Conservation (phyloP, 2,113 vertebrate genomes). For the Microtus montanus region DNA sequence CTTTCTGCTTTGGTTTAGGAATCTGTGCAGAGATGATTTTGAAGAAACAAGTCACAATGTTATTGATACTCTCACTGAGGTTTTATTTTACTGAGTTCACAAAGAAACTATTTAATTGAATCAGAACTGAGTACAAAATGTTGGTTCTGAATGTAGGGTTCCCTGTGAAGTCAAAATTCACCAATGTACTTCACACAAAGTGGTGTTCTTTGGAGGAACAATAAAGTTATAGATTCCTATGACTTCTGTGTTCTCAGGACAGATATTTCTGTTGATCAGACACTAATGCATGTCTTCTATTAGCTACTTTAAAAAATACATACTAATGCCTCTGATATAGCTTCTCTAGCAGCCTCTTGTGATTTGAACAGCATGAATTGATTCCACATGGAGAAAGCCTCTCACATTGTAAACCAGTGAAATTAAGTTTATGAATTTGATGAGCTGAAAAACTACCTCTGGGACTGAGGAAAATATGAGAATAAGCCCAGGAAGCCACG, state of each 20-base stretch:
- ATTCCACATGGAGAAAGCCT: conserved; percentile 11
- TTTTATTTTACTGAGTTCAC: background rate
- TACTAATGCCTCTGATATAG: conserved; percentile 40
- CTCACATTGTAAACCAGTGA: conserved; percentile 61
- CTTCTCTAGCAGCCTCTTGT: conserved; percentile 2
- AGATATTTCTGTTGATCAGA: conserved; percentile 28
- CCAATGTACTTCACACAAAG: background rate
- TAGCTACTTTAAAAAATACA: conserved; percentile 32
- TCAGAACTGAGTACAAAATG: background rate
- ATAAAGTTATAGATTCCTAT: background rate
- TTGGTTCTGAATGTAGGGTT: background rate
- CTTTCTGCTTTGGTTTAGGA: background rate
- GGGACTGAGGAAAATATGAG: conserved; percentile 61
- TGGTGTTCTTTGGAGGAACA: background rate
- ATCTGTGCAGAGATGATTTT: background rate
- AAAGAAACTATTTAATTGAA: background rate
- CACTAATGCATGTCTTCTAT: conserved; percentile 4
- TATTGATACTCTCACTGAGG: background rate
- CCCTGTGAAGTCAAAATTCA: background rate
- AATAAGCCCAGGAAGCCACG: conserved; percentile 59
- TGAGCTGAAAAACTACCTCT: conserved; percentile 52
- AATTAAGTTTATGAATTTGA: conserved; percentile 74
- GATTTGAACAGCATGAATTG: conserved; percentile 38
- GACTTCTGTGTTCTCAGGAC: background rate
- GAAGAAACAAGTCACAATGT: background rate